Conservation (phyloP, 2,797 vertebrate species). For the Anolis apletophallus region DNA sequence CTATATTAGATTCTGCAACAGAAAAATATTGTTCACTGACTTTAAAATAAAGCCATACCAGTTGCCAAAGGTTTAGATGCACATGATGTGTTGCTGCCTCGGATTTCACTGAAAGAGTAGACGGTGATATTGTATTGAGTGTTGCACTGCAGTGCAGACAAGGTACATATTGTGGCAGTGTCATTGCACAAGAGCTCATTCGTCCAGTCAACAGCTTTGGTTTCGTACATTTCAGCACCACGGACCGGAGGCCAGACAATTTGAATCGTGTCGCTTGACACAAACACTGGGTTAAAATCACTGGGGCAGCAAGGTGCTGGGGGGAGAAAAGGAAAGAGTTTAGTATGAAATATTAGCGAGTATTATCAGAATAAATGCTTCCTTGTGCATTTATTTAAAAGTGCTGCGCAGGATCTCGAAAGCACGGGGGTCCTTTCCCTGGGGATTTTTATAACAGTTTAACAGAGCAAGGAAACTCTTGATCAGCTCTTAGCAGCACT, state of each 20-base stretch:
- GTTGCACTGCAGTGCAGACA: conserved; percentile 88
- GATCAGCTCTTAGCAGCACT: not conserved
- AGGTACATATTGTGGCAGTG: conserved; percentile 84
- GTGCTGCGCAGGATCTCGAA: too few species aligned
- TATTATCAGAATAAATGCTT: not conserved
- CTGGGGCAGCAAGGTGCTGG: conserved; percentile 91
- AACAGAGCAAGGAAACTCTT: not conserved
- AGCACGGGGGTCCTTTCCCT: not conserved
- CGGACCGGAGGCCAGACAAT: conserved; percentile 84
- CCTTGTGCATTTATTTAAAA: not conserved
- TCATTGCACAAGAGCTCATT: conserved; percentile 83
- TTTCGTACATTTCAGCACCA: conserved; percentile 89
- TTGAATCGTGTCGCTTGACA: conserved; percentile 84
- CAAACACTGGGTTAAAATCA: conserved; percentile 73
- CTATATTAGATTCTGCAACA: not conserved
- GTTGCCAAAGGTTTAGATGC: conserved; percentile 77
- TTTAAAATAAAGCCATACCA: conserved; percentile 66
- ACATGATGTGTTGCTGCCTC: conserved; percentile 85
- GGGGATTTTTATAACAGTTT: not conserved
- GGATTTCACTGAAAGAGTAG: conserved; percentile 85
- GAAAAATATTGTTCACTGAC: not conserved
- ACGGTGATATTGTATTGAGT: conserved; percentile 82
- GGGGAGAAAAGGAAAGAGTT: conserved; percentile 5
- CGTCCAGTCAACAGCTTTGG: conserved; percentile 75
- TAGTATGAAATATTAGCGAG: not conserved